Percentiles rank a stretch among this genome's conserved stretches.
Conservation (phyloP, 2,113 vertebrate genomes). For the Octodon degus region DNA sequence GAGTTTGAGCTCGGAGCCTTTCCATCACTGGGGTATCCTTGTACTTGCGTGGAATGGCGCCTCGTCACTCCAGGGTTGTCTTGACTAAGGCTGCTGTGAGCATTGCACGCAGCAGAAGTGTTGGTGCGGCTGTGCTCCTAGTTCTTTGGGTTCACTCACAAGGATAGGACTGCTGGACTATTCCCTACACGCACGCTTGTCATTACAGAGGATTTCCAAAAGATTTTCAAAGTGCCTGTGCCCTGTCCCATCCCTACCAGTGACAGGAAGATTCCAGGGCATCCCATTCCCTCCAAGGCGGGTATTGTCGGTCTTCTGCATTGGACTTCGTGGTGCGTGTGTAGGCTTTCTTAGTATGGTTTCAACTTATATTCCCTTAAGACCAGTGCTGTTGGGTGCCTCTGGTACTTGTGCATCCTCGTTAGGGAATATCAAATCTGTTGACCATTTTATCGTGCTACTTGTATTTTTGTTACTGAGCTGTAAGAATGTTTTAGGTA, state of each 20-base stretch:
- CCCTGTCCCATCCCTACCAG: not conserved
- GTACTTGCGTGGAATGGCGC: not conserved
- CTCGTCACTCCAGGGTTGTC: not conserved
- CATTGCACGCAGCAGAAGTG: not conserved
- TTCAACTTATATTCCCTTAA: not conserved
- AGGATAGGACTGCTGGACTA: not conserved
- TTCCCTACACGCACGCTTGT: not conserved
- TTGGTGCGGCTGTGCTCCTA: not conserved
- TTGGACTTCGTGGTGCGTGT: not conserved
- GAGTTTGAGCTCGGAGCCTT: not conserved
- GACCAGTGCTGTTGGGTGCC: not conserved
- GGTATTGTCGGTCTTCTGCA: not conserved
- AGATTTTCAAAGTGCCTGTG: not conserved
- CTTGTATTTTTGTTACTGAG: not conserved
- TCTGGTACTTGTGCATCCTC: not conserved
- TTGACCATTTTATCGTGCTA: not conserved
- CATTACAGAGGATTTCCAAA: not conserved
- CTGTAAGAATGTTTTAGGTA: not conserved
- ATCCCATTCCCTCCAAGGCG: not conserved
- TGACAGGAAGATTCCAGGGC: not conserved
- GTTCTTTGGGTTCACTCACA: not conserved
- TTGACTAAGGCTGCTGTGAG: not conserved
- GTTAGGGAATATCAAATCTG: not conserved
- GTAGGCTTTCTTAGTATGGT: not conserved
- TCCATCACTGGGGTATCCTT: too few relatives aligned